Evolutionary conservation across 1,140 invertebrate genomes (phyloP).

Genomic region (Harpegnathos saltator): DNA sequence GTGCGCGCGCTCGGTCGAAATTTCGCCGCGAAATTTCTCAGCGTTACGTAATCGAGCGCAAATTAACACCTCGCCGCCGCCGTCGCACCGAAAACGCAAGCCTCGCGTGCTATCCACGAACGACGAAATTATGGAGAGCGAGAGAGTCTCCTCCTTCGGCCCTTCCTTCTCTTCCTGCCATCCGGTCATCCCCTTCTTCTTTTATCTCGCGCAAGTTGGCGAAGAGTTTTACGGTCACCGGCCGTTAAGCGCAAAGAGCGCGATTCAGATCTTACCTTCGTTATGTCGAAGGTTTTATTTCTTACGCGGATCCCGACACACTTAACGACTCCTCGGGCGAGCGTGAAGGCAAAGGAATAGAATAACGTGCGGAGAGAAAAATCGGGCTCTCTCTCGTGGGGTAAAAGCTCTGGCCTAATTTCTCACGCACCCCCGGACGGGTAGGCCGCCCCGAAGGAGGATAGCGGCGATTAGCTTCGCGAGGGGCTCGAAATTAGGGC

Average conservation of each 20-base stretch:
- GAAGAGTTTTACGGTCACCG: neutral
- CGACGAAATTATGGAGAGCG: slow-evolving; percentile 10
- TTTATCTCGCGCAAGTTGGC: neutral
- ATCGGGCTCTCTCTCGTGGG: slow-evolving; percentile 34
- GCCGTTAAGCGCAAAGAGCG: slow-evolving; percentile 19
- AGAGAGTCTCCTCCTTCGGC: too few relatives aligned
- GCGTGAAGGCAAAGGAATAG: slow-evolving; percentile 18
- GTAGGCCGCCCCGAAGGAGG: slow-evolving; percentile 2
- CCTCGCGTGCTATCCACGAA: neutral
- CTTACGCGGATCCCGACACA: neutral
- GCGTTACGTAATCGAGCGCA: neutral
- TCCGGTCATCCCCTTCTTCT: neutral
- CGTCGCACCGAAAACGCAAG: neutral
- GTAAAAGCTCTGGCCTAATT: slow-evolving; percentile 54
- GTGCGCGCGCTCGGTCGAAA: slow-evolving; percentile 17
- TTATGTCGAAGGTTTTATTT: slow-evolving; percentile 12
- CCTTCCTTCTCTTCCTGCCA: too few relatives aligned
- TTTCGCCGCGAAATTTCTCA: slow-evolving; percentile 7
- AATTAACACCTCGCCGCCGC: slow-evolving; percentile 17
- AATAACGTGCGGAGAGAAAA: slow-evolving; percentile 38
- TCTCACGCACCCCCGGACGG: slow-evolving; percentile 13
- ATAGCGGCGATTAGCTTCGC: slow-evolving; percentile 32
- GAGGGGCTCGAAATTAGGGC: slow-evolving; percentile 52
- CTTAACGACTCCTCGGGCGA: slow-evolving; percentile 1
- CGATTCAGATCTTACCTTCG: slow-evolving; percentile 29